Evolutionary conservation across 2,113 vertebrate genomes (phyloP).

Genomic region (Prinia subflava): DNA sequence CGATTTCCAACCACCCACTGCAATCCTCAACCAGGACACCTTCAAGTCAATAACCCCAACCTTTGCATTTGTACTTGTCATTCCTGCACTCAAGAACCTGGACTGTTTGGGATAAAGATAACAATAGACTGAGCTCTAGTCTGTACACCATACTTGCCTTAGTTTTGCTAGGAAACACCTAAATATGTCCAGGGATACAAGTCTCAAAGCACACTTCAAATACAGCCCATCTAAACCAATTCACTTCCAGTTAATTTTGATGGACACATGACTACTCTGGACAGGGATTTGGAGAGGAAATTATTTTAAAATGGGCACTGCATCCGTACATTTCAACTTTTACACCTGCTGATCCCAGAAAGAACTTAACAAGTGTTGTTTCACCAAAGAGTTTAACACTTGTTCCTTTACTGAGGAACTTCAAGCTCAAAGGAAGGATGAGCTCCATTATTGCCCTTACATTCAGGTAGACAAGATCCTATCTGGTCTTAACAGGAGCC

Average conservation of each 20-base stretch:
- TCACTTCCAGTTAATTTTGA: background rate
- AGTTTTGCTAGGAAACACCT: background rate
- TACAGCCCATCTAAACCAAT: background rate
- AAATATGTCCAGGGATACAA: accelerated
- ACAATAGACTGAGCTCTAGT: accelerated
- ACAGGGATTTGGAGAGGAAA: background rate
- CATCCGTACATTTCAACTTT: background rate
- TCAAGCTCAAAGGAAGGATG: background rate
- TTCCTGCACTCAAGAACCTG: background rate
- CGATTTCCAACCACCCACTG: accelerated
- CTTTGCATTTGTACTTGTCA: background rate
- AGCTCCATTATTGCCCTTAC: background rate
- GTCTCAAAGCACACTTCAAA: background rate
- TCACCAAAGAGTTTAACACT: background rate
- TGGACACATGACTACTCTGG: background rate
- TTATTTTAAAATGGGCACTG: background rate
- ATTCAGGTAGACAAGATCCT: background rate
- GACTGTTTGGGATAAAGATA: background rate
- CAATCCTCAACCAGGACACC: background rate
- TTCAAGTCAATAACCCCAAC: background rate
- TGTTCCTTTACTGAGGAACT: background rate
- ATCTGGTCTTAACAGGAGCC: background rate
- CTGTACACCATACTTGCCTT: background rate
- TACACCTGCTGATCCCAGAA: background rate
- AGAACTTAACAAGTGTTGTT: background rate